A percentile compares a stretch with the other conserved stretches of the same genome.
phyloP scores from a whole-genome alignment of 2,888 invertebrate genomes.

The Crocallis elinguaria region DNA sequence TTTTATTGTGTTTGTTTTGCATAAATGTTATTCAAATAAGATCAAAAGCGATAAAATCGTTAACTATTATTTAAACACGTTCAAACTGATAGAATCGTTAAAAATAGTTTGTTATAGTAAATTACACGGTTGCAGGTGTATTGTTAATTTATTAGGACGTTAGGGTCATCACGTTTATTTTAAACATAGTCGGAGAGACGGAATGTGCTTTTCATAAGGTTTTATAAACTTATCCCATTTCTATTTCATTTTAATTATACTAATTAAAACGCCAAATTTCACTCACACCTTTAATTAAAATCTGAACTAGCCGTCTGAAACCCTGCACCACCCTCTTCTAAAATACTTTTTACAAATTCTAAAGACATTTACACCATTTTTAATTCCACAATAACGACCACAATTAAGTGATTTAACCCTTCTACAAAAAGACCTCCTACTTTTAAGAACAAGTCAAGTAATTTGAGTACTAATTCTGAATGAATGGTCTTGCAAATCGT shows the following conservation, averaged over 20 bases:
- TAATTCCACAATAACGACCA: constrained; percentile 34
- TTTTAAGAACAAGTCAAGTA: constrained; percentile 44
- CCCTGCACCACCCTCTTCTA: constrained; percentile 25
- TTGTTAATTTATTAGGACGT: constrained; percentile 7
- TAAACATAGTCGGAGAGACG: neutral
- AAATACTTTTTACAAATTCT: constrained; percentile 7
- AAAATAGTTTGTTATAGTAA: constrained; percentile 23
- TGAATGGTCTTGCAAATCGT: constrained; percentile 28
- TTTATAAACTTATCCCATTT: neutral
- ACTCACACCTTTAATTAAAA: constrained; percentile 33
- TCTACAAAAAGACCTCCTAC: constrained; percentile 34
- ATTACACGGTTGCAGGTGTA: constrained; percentile 28
- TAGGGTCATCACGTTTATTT: neutral
- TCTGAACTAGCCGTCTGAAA: constrained; percentile 16
- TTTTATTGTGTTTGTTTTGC: constrained; percentile 15
- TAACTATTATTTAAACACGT: too few relatives aligned
- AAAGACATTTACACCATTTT: constrained; percentile 40
- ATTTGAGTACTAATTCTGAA: constrained; percentile 45
- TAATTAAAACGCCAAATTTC: constrained; percentile 1
- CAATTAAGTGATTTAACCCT: constrained; percentile 36
- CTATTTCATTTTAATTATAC: neutral
- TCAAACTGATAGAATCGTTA: too few relatives aligned
- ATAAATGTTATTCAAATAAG: constrained; percentile 19
- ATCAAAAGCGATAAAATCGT: neutral
- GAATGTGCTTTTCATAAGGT: neutral